These are phyloP conservation scores for Batillaria attramentaria DNA, from an alignment of 1,140 invertebrate species.

Conservation along the genomic window DNA sequence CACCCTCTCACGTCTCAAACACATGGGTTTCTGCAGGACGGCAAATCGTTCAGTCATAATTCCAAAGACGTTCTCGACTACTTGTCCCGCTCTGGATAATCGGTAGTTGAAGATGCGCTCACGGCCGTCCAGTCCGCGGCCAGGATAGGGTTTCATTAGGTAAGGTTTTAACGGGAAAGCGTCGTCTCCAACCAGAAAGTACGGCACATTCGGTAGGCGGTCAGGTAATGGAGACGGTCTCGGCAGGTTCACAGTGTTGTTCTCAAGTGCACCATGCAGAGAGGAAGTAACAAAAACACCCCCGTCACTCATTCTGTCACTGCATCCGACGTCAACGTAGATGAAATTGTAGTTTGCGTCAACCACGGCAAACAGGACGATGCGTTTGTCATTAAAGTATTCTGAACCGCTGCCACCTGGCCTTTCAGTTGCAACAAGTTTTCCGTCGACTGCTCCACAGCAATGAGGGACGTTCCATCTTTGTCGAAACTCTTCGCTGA, in stretches of 20 bases:
- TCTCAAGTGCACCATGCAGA: not conserved
- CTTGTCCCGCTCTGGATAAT: not conserved
- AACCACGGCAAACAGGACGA: constrained; percentile 6
- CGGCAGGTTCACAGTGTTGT: not conserved
- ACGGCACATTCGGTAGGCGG: not conserved
- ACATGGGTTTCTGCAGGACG: not conserved
- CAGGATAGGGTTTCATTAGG: not conserved
- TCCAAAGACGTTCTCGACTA: not conserved
- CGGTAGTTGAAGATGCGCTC: not conserved
- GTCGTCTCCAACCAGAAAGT: not conserved
- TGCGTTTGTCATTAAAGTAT: not conserved
- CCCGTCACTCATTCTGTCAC: not conserved
- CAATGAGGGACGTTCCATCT: not conserved
- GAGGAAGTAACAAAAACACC: not conserved
- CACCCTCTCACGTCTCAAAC: not conserved
- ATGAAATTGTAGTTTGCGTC: constrained; percentile 17
- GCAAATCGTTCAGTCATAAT: not conserved
- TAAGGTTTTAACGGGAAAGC: not conserved
- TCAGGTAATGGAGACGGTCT: not conserved
- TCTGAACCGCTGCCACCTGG: not conserved
- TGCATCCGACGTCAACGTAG: not conserved
- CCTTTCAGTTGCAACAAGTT: not conserved
- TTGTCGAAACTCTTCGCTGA: too few species aligned
- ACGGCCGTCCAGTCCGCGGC: not conserved
- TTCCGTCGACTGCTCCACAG: constrained; percentile 3